Conservation (phyloP, 2,888 invertebrate genomes). For the Nasonovia ribisnigri region DNA sequence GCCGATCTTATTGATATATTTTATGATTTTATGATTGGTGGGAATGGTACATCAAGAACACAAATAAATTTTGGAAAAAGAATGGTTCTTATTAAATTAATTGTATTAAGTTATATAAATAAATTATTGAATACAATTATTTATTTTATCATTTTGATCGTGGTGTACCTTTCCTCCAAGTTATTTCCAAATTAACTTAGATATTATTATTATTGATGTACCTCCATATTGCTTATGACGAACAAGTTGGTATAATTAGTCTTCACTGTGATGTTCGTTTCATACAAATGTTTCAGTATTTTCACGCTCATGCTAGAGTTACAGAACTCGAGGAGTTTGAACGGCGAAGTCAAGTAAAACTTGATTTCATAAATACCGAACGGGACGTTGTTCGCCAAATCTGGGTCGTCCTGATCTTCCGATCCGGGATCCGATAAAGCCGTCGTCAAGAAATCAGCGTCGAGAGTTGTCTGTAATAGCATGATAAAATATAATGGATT, state of each 20-base stretch:
- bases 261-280: slow-evolving; percentile 58
- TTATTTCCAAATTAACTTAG: neutral
- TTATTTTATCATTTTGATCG: neutral
- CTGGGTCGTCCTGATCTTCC: slow-evolving; percentile 50
- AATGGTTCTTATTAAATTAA: neutral
- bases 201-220: slow-evolving; percentile 1
- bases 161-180: neutral
- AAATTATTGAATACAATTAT: neutral
- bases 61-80: neutral
- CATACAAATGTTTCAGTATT: slow-evolving; percentile 60
- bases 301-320: slow-evolving; percentile 45
- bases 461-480: slow-evolving; percentile 30
- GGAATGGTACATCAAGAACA: neutral
- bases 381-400: slow-evolving; percentile 33
- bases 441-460: slow-evolving; percentile 41
- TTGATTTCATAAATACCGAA: slow-evolving; percentile 41
- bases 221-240: slow-evolving; percentile 59
- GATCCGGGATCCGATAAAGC: slow-evolving; percentile 37
- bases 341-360: slow-evolving; percentile 63
- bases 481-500: neutral
- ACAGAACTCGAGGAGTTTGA: slow-evolving; percentile 65
- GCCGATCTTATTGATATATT: neutral
- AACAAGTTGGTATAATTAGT: slow-evolving; percentile 61
- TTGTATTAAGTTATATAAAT: neutral
- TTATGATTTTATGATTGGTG: neutral